Percentiles rank a stretch among this genome's conserved stretches.
Evolutionary conservation across 2,113 vertebrate species (phyloP).

Genomic region (Chrysochloris asiatica): DNA sequence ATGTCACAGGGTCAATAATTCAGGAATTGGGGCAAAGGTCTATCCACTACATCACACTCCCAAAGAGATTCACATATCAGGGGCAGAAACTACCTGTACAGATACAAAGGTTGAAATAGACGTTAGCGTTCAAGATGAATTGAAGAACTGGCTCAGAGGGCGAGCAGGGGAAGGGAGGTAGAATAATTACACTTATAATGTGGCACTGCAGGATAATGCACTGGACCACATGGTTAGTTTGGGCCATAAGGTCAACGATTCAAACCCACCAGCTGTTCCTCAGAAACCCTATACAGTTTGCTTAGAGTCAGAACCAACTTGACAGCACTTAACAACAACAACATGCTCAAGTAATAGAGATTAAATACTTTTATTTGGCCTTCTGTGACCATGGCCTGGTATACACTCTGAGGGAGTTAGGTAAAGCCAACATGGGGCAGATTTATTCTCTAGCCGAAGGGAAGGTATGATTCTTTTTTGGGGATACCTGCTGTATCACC

Average conservation of each 20-base stretch:
- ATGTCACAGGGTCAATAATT: neutral
- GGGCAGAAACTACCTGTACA: rapidly evolving
- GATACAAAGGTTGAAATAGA: neutral
- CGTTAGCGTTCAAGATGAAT: neutral
- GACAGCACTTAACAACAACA: too few relatives aligned
- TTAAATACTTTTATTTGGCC: neutral
- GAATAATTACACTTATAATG: neutral
- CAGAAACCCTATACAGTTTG: too few relatives aligned
- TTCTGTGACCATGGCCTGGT: neutral
- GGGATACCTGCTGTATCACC: rapidly evolving
- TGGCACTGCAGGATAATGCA: too few relatives aligned
- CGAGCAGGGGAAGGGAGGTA: rapidly evolving
- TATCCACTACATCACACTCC: too few relatives aligned
- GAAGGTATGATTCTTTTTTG: neutral
- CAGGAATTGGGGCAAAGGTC: too few relatives aligned
- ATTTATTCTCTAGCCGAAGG: neutral
- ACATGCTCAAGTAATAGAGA: neutral
- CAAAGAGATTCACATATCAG: too few relatives aligned
- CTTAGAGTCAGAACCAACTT: too few relatives aligned
- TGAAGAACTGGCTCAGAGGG: neutral
- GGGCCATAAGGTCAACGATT: too few relatives aligned
- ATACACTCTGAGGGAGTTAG: neutral
- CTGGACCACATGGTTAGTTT: too few relatives aligned
- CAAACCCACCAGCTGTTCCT: too few relatives aligned
- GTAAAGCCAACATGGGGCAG: too few relatives aligned